These are phyloP conservation scores for Leistus spinibarbis DNA, from an alignment of 2,888 invertebrate genomes.

Conservation along the genomic window DNA sequence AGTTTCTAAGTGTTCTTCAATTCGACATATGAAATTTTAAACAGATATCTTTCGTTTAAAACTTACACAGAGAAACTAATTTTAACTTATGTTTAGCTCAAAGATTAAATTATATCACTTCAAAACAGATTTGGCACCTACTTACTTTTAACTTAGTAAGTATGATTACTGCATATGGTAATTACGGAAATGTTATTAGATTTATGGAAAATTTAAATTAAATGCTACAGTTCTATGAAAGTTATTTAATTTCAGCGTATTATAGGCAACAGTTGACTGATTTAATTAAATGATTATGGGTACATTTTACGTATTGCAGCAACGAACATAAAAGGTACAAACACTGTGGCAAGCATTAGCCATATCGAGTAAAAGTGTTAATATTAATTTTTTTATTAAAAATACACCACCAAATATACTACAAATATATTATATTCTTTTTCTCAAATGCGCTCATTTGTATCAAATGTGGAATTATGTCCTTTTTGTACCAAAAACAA, in stretches of 20 bases:
- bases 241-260: not conserved
- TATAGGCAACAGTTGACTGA: not conserved
- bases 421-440: no score
- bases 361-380: not conserved
- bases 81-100: constrained; percentile 14
- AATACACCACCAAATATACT: no score
- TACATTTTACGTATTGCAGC: not conserved
- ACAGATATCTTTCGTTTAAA: constrained; percentile 12
- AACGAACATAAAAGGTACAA: no score
- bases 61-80: constrained; percentile 13
- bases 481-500: no score
- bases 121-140: not conserved
- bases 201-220: not conserved
- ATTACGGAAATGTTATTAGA: not conserved
- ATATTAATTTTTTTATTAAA: no score
- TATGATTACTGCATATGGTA: not conserved
- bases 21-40: constrained; percentile 16
- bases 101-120: not conserved
- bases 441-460: not conserved
- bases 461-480: not conserved
- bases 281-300: not conserved
- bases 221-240: not conserved
- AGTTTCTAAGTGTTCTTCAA: not conserved
- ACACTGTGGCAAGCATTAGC: no score
- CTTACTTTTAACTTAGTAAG: not conserved